Base-by-base conservation (phyloP, 2,888 invertebrate genomes). In the Agonopterix subpropinquella region DNA sequence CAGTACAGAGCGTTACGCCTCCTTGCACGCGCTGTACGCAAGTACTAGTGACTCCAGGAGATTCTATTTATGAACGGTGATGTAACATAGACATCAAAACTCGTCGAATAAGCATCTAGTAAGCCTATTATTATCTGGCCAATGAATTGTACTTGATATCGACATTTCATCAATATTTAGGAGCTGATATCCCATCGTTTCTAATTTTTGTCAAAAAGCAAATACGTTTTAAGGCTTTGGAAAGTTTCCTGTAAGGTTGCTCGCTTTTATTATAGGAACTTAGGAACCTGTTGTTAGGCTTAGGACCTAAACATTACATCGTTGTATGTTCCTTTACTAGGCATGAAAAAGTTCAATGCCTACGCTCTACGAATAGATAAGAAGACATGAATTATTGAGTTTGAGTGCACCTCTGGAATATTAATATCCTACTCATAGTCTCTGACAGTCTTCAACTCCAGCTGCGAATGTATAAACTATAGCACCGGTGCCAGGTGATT, bases 21-120 rank as follows among this genome's bases (percentile, higher is more conserved):
- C 78, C 79, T 74, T 77, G 76, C 79, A 77, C 77, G 79, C 80
- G 71, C 70, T 71, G 58, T 71, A 73, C 74, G 73, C 70, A 62
- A 72, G 73, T 76, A 72, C 73, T 70, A 67, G 63, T 65, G 67
- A 63, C 82, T 84, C 81, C 85, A 78, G 83, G 84, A 82, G 80
- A 80, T 74, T 83, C 84, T 87, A 87, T 87, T 87, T 86, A 67
- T 70, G 78, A 75, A 68, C 77, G 64, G 67, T 87, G 86, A 85
- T 85, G 85, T 83, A 85, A 85, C 71, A 60, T 69, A 65, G 65
- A 67, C 71, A 69, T 28, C 28, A 28, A 28, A 28, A 70, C 28
- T 28, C 28, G 5, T 28, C 28, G 28, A 28, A 28, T 5, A 28
- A 28, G 11, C 41, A 41, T 41, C 11, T 13, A 41, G 41, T 41